phyloP scores from a whole-genome alignment of 2,888 invertebrate genomes.

The Synergus itoensis region DNA sequence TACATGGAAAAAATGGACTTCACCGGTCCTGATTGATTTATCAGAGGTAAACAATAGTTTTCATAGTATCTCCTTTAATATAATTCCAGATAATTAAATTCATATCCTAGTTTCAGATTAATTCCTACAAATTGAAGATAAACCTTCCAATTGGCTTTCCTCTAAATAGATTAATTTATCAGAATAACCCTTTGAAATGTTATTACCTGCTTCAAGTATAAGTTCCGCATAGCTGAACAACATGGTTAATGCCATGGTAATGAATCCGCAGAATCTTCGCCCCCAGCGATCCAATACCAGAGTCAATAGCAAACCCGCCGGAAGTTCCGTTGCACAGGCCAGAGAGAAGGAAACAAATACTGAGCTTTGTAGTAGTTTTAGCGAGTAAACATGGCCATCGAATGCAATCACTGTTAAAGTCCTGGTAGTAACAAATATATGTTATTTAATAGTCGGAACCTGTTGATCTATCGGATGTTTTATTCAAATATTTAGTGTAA shows the following conservation, averaged over 20 bases:
- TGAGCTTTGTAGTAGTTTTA: constrained; percentile 89
- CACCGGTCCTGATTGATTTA: too few species aligned
- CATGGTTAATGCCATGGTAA: constrained; percentile 88
- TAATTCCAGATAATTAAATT: too few species aligned
- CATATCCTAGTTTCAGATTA: background rate
- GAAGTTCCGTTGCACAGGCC: constrained; percentile 90
- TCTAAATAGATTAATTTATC: constrained; percentile 12
- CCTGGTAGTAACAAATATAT: constrained; percentile 66
- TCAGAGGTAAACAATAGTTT: too few species aligned
- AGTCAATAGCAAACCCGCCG: constrained; percentile 89
- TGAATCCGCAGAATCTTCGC: constrained; percentile 89
- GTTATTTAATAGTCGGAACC: background rate
- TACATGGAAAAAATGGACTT: too few species aligned
- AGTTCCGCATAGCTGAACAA: constrained; percentile 83
- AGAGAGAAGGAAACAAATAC: constrained; percentile 91
- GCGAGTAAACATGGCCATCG: constrained; percentile 92
- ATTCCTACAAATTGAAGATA: background rate
- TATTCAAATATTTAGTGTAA: constrained; percentile 4
- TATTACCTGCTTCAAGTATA: constrained; percentile 66
- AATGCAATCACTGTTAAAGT: constrained; percentile 91
- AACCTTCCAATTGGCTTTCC: background rate
- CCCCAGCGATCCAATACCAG: constrained; percentile 89
- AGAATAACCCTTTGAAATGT: background rate
- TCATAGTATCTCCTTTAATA: background rate
- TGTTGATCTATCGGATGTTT: background rate